Percentiles rank a stretch among this genome's conserved stretches.
Conservation (phyloP, 2,113 vertebrate species). For the Tachysurus vachellii region DNA sequence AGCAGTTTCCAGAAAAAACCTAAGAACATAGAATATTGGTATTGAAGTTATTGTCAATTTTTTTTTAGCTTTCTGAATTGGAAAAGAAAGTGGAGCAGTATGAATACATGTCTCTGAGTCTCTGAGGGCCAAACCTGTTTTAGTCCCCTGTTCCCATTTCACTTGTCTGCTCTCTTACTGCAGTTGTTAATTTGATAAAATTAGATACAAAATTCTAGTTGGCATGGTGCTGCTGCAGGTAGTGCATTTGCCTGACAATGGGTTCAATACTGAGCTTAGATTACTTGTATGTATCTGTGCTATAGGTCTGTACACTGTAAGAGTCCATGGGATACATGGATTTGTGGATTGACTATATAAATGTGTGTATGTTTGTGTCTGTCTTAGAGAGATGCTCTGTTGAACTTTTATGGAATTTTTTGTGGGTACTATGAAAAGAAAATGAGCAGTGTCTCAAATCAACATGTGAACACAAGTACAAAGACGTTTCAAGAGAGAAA, state of each 20-base stretch:
- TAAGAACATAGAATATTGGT: not conserved
- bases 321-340: not conserved
- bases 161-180: slow-evolving; percentile 38
- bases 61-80: slow-evolving; percentile 20
- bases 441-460: not conserved
- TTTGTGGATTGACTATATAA: not conserved
- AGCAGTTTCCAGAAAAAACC: not conserved
- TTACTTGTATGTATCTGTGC: not conserved
- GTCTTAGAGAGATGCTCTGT: too few relatives aligned
- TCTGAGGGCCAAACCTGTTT: slow-evolving; percentile 45
- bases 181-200: not conserved
- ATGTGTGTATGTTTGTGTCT: not conserved
- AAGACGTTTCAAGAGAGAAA: not conserved
- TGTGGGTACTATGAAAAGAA: not conserved
- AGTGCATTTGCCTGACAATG: not conserved
- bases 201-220: not conserved
- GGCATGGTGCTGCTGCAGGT: not conserved
- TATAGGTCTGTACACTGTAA: not conserved
- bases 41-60: not conserved
- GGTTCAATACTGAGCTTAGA: not conserved
- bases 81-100: slow-evolving; percentile 43
- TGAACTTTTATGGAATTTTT: not conserved
- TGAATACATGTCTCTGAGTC: slow-evolving; percentile 28
- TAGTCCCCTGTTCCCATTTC: slow-evolving; percentile 46
- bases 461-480: not conserved